phyloP scores from a whole-genome alignment of 1,140 invertebrate genomes.

The Vollenhovia emeryi region DNA sequence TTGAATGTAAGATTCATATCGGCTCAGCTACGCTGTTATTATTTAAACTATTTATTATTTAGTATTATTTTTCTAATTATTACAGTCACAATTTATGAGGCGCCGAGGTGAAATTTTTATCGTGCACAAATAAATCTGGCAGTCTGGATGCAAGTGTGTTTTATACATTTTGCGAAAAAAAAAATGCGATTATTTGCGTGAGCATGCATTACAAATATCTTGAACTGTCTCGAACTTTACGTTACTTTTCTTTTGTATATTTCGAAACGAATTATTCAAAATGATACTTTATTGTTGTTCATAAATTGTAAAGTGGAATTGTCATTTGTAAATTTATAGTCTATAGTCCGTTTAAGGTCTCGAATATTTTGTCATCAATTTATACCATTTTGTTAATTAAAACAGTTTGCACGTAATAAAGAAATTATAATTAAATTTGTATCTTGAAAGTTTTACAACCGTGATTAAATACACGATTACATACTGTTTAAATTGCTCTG shows the following conservation, averaged over 20 bases:
- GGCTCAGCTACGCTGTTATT: no score
- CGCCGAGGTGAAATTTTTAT: conserved; percentile 17
- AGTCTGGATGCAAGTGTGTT: not conserved
- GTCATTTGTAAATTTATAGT: no score
- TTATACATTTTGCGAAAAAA: conserved; percentile 25
- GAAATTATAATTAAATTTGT: not conserved
- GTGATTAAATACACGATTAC: not conserved
- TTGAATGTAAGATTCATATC: no score
- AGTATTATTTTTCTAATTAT: no score
- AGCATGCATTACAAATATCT: not conserved
- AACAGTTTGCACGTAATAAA: not conserved
- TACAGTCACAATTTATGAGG: conserved; percentile 16
- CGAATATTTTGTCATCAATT: not conserved
- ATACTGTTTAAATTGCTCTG: not conserved
- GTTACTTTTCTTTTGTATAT: not conserved
- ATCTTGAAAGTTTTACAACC: not conserved
- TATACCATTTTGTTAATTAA: not conserved
- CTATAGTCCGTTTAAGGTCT: not conserved
- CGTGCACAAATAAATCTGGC: conserved; percentile 3
- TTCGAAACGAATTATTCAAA: no score
- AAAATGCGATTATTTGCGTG: not conserved
- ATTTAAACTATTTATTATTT: no score
- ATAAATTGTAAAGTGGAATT: no score
- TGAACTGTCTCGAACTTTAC: not conserved
- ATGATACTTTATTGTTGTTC: no score